phyloP scores from a whole-genome alignment of 2,113 vertebrate species.

The Brevimyrus niger region DNA sequence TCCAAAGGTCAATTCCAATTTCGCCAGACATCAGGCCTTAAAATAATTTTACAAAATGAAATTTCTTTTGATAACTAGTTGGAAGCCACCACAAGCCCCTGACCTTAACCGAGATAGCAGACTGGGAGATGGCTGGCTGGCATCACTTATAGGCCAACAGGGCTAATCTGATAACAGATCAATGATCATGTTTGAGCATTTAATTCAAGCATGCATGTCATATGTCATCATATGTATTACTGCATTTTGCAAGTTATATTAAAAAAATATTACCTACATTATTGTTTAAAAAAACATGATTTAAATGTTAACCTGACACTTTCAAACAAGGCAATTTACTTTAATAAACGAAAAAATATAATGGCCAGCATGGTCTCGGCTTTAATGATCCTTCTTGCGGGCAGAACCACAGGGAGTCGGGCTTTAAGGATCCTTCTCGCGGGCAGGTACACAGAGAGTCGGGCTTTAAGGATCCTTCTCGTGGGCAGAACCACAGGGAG shows the following conservation, averaged over 20 bases:
- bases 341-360: neutral
- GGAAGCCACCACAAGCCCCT: neutral
- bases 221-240: neutral
- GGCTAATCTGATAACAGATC: neutral
- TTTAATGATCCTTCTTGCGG: neutral
- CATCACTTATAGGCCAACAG: neutral
- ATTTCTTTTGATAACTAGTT: neutral
- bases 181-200: neutral
- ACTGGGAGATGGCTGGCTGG: neutral
- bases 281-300: neutral
- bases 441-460: too few species aligned
- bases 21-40: neutral
- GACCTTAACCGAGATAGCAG: neutral
- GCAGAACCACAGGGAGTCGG: neutral
- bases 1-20: conserved; percentile 20
- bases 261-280: neutral
- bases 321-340: neutral
- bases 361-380: neutral
- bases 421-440: too few species aligned
- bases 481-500: too few species aligned
- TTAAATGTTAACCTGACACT: neutral
- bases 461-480: too few species aligned
- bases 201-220: neutral
- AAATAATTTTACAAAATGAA: neutral
- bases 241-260: neutral